These are phyloP conservation scores for Sylvicola fuscatus DNA, from an alignment of 2,888 invertebrate genomes.

Conservation along the genomic window DNA sequence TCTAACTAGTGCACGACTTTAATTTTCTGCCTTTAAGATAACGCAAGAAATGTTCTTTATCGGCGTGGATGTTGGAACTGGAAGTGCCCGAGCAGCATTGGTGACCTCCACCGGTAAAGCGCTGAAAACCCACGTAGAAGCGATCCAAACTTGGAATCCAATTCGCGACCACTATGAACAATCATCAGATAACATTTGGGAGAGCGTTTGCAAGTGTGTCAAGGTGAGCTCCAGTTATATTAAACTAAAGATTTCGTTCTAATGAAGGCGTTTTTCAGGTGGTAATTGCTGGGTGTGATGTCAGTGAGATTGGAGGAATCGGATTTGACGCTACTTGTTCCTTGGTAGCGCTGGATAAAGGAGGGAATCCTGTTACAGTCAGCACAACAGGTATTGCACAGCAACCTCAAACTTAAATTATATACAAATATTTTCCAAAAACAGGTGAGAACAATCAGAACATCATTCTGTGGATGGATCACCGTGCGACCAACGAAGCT, in stretches of 20 bases:
- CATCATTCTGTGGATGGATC: conserved; percentile 85
- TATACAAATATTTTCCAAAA: too few relatives aligned
- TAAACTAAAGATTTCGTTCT: not conserved
- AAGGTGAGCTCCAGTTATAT: conserved; percentile 31
- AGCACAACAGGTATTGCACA: conserved; percentile 38
- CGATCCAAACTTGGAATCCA: conserved; percentile 60
- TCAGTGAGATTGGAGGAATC: conserved; percentile 50
- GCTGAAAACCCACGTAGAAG: conserved; percentile 35
- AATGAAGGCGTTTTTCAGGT: conserved; percentile 27
- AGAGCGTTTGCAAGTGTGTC: conserved; percentile 38
- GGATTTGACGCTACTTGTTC: conserved; percentile 96
- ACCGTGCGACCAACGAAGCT: conserved; percentile 64
- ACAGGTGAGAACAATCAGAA: conserved; percentile 50
- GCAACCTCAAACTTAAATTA: too few relatives aligned
- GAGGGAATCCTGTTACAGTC: conserved; percentile 47
- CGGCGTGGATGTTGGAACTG: conserved; percentile 87
- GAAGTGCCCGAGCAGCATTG: conserved; percentile 71
- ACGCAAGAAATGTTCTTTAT: conserved; percentile 54
- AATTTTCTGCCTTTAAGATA: too few relatives aligned
- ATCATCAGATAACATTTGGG: conserved; percentile 79
- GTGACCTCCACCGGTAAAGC: conserved; percentile 49
- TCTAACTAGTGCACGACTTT: too few relatives aligned
- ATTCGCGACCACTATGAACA: conserved; percentile 67
- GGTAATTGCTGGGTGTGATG: conserved; percentile 31
- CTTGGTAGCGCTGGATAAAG: conserved; percentile 54